A percentile compares a stretch with the other conserved stretches of the same genome.
phyloP scores from a whole-genome alignment of 2,888 invertebrate genomes.

The Noctua janthina region DNA sequence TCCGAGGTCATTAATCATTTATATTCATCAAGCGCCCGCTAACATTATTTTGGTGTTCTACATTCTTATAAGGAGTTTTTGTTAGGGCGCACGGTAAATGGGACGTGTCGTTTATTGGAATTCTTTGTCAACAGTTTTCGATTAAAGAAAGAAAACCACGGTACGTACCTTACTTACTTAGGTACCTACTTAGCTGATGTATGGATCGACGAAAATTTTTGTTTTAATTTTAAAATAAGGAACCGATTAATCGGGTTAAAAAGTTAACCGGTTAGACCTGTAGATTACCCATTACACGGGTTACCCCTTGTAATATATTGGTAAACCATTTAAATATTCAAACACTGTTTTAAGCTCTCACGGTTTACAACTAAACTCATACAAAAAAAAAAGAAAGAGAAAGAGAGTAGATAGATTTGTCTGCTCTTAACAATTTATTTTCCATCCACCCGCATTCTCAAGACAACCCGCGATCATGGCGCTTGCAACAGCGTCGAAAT shows the following conservation, averaged over 20 bases:
- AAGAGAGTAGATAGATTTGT: too few relatives aligned
- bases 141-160: constrained; percentile 6
- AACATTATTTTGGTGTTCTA: constrained; percentile 66
- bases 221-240: neutral
- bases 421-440: too few relatives aligned
- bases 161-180: neutral
- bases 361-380: too few relatives aligned
- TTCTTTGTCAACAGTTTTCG: constrained; percentile 58
- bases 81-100: constrained; percentile 42
- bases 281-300: too few relatives aligned
- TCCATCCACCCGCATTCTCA: too few relatives aligned
- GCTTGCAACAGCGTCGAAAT: too few relatives aligned
- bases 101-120: constrained; percentile 49
- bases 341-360: too few relatives aligned
- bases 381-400: too few relatives aligned
- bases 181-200: neutral
- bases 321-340: too few relatives aligned
- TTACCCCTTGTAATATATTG: too few relatives aligned
- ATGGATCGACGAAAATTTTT: neutral
- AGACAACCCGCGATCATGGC: too few relatives aligned
- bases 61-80: constrained; percentile 62
- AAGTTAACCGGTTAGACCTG: neutral
- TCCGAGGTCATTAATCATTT: constrained; percentile 73
- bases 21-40: constrained; percentile 67
- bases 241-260: neutral